phyloP scores from a whole-genome alignment of 2,113 vertebrate genomes.

The Thalassarche chlororhynchos region DNA sequence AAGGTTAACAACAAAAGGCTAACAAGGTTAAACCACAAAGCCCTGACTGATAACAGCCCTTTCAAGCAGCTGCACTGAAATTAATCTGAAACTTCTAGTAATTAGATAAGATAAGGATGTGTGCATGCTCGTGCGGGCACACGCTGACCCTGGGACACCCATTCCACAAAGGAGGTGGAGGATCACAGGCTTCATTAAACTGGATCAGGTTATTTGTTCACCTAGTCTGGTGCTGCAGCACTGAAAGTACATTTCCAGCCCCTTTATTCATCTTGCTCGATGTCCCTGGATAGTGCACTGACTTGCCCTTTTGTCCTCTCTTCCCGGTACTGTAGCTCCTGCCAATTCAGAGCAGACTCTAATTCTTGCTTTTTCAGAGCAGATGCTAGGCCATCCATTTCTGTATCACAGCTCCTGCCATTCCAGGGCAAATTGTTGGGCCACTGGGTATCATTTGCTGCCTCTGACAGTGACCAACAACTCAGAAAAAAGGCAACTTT shows the following conservation, averaged over 20 bases:
- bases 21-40: conserved; percentile 72
- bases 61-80: conserved; percentile 65
- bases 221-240: neutral
- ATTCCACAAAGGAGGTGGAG: neutral
- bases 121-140: neutral
- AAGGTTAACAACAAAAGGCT: conserved; percentile 67
- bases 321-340: neutral
- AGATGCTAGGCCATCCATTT: conserved; percentile 1
- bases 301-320: conserved; percentile 36
- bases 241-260: neutral
- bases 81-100: conserved; percentile 71
- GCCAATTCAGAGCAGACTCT: neutral
- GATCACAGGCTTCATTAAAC: conserved; percentile 19
- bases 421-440: conserved; percentile 30
- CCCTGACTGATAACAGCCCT: conserved; percentile 60
- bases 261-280: neutral
- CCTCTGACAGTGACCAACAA: conserved; percentile 24
- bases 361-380: neutral
- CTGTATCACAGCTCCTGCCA: neutral
- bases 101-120: conserved; percentile 75
- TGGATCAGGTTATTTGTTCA: neutral
- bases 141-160: conserved; percentile 24
- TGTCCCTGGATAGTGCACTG: neutral
- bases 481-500: conserved; percentile 11
- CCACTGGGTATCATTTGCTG: conserved; percentile 9